Evolutionary conservation across 2,888 invertebrate genomes (phyloP), one percentile per base, ranked within the genome.

Genomic region (Dromius quadrimaculatus): DNA sequence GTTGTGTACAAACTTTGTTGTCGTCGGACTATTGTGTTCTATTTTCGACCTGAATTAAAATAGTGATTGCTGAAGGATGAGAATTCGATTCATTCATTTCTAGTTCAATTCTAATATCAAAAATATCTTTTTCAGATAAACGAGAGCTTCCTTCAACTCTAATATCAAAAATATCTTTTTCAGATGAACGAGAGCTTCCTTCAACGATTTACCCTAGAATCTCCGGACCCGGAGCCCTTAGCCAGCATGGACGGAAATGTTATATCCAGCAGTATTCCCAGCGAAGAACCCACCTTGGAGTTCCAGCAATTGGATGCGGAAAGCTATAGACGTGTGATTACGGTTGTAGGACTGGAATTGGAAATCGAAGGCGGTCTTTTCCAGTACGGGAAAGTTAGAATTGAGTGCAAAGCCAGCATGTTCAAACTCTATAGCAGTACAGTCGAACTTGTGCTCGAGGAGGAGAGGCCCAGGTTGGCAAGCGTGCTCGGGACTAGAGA

Each of bases 401-500:
- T 91, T 74, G 86, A 87, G 76, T 91, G 91, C 81, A 86, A 88
- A 77, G 90, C 89, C 68, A 87, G 85, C 76, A 84, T 91, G 80
- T 90, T 90, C 84, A 87, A 88, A 80, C 83, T 90, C 76, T 90
- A 91, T 81, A 85, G 86, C 74, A 85, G 87, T 75, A 84, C 87
- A 74, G 85, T 87, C 65, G 89, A 88, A 80, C 83, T 88, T 73
- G 83, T 87, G 76, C 84, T 91, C 77, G 90, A 90, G 81, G 91
- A 91, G 83, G 91, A 91, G 81, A 88, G 88, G 77, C 91, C 92
- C 71, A 86, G 90, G 81, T 88, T 91, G 76, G 91, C 91, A 72
- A 90, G 91, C 70, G 91, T 92, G 76, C 83, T 91, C 76, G 90
- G 90, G 76, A 90, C 90, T 72, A 85, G 89, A 72, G 89, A 89